Evolutionary conservation across 2,888 invertebrate genomes (phyloP).

Genomic region (Pediacus dermestoides): DNA sequence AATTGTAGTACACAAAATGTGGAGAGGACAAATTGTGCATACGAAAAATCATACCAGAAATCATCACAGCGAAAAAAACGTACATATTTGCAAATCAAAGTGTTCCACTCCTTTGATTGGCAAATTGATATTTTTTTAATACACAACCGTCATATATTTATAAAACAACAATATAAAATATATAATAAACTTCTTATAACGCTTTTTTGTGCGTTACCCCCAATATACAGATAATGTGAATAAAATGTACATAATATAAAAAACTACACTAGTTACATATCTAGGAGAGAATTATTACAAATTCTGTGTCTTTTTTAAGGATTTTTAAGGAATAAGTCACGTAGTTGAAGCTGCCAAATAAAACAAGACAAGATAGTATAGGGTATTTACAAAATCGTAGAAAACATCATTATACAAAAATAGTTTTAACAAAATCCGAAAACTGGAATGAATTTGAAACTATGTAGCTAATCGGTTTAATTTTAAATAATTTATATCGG

Average conservation of each 20-base stretch:
- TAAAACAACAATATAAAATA: constrained; percentile 46
- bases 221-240: constrained; percentile 47
- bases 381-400: constrained; percentile 5
- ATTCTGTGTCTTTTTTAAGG: no score
- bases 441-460: constrained; percentile 25
- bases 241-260: constrained; percentile 30
- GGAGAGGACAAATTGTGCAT: constrained; percentile 26
- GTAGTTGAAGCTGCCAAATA: background rate
- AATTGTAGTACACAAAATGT: constrained; percentile 17
- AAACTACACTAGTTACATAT: constrained; percentile 27
- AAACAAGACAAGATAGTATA: constrained; percentile 9
- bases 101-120: constrained; percentile 39
- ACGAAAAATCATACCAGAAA: constrained; percentile 7
- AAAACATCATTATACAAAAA: no score
- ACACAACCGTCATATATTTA: constrained; percentile 42
- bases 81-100: constrained; percentile 31
- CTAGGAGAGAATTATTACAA: constrained; percentile 38
- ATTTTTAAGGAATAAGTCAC: background rate
- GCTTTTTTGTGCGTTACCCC: constrained; percentile 40
- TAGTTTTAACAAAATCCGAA: constrained; percentile 9
- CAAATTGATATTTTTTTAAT: constrained; percentile 32
- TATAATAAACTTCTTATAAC: constrained; percentile 31
- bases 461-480: background rate
- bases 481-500: constrained; percentile 62
- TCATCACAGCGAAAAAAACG: constrained; percentile 38